Evolutionary conservation across 2,113 vertebrate species (phyloP).

Genomic region (Cebidichthys violaceus): DNA sequence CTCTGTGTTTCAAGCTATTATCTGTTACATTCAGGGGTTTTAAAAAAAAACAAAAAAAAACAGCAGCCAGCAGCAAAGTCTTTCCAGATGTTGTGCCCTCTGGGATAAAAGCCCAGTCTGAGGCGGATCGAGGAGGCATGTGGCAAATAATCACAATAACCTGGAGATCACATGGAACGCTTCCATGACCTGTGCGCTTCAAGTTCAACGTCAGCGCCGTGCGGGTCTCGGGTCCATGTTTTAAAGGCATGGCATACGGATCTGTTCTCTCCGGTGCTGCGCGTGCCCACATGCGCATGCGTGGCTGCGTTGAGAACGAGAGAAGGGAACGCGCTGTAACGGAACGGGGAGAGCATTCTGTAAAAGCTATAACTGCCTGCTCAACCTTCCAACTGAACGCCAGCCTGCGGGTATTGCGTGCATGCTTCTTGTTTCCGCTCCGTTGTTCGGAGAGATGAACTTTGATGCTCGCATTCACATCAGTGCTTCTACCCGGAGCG

Average conservation of each 20-base stretch:
- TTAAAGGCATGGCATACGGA: slow-evolving; percentile 8
- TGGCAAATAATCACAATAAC: not conserved
- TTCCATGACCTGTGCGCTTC: not conserved
- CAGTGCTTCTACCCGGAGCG: not conserved
- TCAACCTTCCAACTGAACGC: not conserved
- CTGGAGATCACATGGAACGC: not conserved
- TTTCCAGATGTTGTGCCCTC: slow-evolving; percentile 52
- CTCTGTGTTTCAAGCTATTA: slow-evolving; percentile 14
- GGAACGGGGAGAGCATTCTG: not conserved
- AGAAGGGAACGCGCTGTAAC: slow-evolving; percentile 25
- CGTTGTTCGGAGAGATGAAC: not conserved
- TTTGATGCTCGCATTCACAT: not conserved
- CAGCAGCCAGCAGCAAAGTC: slow-evolving; percentile 23
- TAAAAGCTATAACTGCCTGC: slow-evolving; percentile 12
- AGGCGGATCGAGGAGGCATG: not conserved
- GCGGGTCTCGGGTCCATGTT: slow-evolving; percentile 5
- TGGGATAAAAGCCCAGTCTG: slow-evolving; percentile 1
- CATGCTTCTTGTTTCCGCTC: not conserved
- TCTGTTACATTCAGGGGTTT: slow-evolving; percentile 7
- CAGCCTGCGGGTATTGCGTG: not conserved
- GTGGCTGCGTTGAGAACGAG: not conserved
- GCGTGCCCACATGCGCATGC: slow-evolving; percentile 66
- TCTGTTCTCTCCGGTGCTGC: slow-evolving; percentile 6
- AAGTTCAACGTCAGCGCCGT: not conserved
- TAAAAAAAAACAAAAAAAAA: slow-evolving; percentile 9